Evolutionary conservation across 2,113 vertebrate genomes (phyloP).

Genomic region (Urocitellus parryii): DNA sequence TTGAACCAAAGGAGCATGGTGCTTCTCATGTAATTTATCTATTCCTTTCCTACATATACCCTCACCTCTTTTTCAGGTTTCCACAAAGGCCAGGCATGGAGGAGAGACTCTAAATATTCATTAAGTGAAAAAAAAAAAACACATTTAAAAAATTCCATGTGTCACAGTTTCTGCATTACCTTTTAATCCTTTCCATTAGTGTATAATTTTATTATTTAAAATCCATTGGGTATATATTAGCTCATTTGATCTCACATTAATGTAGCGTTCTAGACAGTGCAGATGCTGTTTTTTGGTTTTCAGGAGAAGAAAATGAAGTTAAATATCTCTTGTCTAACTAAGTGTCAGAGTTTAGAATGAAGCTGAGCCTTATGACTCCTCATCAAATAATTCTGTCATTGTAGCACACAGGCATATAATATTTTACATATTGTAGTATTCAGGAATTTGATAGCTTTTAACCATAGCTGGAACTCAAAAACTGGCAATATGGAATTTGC

Average conservation of each 20-base stretch:
- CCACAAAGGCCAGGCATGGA: not conserved
- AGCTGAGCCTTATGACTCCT: not conserved
- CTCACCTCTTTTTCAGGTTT: not conserved
- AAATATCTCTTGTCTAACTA: not conserved
- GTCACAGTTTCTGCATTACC: not conserved
- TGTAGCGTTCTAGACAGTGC: not conserved
- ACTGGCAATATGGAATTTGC: not conserved
- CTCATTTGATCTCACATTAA: conserved; percentile 11
- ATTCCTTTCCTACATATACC: not conserved
- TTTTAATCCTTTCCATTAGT: conserved; percentile 54
- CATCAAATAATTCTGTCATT: not conserved
- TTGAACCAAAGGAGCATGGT: conserved; percentile 3
- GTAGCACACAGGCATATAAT: too few species aligned
- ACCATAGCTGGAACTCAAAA: not conserved
- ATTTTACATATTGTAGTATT: not conserved
- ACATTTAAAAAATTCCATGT: conserved; percentile 4
- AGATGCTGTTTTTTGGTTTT: conserved; percentile 12
- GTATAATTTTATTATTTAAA: conserved; percentile 55
- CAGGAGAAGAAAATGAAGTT: not conserved
- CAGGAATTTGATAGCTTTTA: not conserved
- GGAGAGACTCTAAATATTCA: conserved; percentile 57
- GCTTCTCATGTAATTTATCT: conserved; percentile 32
- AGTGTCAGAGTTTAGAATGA: not conserved
- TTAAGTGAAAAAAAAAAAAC: conserved; percentile 58
- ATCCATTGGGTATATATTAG: not conserved